Evolutionary conservation across 1,140 invertebrate genomes (phyloP).

Genomic region (Epicauta chinensis): DNA sequence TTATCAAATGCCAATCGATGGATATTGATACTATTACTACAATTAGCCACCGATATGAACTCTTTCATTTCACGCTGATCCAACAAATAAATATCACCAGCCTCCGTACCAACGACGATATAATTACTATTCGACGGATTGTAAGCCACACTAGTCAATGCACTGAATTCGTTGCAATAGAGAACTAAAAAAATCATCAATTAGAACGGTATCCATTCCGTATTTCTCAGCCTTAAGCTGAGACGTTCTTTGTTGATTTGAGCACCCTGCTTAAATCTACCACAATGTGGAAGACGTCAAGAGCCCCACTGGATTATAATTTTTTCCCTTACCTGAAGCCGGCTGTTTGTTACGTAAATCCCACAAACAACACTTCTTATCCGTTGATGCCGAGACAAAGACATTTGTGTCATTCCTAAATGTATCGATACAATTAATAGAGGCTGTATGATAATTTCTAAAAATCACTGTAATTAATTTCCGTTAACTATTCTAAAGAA

Average conservation of each 20-base stretch:
- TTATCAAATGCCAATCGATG: conserved; percentile 26
- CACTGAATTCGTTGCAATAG: conserved; percentile 35
- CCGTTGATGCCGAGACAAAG: conserved; percentile 27
- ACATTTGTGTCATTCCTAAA: conserved; percentile 25
- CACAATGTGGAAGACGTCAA: too few species aligned
- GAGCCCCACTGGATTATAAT: neutral
- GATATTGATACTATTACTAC: conserved; percentile 25
- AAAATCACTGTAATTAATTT: conserved; percentile 13
- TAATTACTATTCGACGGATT: conserved; percentile 26
- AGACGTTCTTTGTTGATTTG: too few species aligned
- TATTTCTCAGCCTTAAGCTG: too few species aligned
- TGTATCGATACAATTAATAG: conserved; percentile 27
- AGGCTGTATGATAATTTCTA: conserved; percentile 29
- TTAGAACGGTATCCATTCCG: too few species aligned
- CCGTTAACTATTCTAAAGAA: neutral
- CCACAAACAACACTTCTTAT: conserved; percentile 32
- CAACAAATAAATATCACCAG: conserved; percentile 32
- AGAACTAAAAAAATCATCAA: conserved; percentile 37
- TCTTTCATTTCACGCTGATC: conserved; percentile 33
- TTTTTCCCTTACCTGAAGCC: conserved; percentile 22
- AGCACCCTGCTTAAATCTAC: too few species aligned
- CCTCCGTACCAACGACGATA: conserved; percentile 27
- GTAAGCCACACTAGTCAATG: conserved; percentile 28
- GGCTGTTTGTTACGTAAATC: conserved; percentile 22
- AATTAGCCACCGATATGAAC: conserved; percentile 22